Evolutionary conservation across 2,888 invertebrate genomes (phyloP), one percentile per base, ranked within the genome.

Genomic region (Raillietiella orientalis): DNA sequence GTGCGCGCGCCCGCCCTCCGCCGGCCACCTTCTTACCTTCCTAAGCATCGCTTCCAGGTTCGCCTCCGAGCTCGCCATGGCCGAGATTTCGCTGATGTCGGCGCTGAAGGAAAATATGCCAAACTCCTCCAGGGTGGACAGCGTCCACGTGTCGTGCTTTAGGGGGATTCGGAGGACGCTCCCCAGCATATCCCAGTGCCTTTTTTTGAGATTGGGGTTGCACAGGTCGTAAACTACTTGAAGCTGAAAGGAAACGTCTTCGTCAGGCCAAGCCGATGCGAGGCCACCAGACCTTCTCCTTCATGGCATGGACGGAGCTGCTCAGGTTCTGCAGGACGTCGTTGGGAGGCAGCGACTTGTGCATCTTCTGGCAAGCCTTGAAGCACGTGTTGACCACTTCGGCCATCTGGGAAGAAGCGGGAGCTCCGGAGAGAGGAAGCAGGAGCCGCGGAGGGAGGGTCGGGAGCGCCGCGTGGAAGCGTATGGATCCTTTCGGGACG

Each of bases 101-200:
- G 65, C 59, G 0, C 62, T 58, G 36, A 61, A 59, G 25, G 59
- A 58, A 45, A 75, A 75, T 0, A 65, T 66, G n/a, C 63, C 57
- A 4, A 66, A 49, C 2, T 63, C 58, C 30, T 69, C 66, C 24
- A 77, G 54, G 14, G 59, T 46, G 9, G 56, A 53, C 10, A 79
- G 47, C 0, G 64, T 67, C 12, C 71, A 38, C 5, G 46, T 41
- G 35, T 59, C 59, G 15, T 70, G 70, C 0, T 61, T 56, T 20
- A 59, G 59, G 36, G 74, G 62, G 35, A 70, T 66, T n/a, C 64
- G 59, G 31, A 82, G 41, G 9, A 70, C 47, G 10, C 56, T 55
- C 39, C 77, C 72, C 23, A 82, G 65, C 39, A 58, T 56, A n/a
- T 63, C 53, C 77, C 77, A 79, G 42, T 82, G 82, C 1, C 79